Evolutionary conservation across 1,140 invertebrate genomes (phyloP).

Genomic region (Panagrolaimus sp.): DNA sequence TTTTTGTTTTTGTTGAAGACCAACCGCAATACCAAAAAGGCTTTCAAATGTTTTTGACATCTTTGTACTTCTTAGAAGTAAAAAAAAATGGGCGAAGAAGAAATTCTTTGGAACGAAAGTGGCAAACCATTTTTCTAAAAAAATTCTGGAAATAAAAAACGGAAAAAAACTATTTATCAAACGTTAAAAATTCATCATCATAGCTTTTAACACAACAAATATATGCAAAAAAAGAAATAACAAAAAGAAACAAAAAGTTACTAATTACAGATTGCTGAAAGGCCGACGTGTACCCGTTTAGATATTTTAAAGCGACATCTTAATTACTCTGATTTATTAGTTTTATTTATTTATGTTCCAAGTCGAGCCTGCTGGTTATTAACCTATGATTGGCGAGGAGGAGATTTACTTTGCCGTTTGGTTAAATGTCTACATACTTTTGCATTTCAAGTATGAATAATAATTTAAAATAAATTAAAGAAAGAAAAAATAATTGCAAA

Average conservation of each 20-base stretch:
- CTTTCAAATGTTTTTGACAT: too few species aligned
- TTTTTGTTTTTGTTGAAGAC: too few species aligned
- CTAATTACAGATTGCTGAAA: conserved; percentile 52
- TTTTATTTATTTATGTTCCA: conserved; percentile 57
- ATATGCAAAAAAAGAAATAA: neutral
- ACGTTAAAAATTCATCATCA: neutral
- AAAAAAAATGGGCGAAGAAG: too few species aligned
- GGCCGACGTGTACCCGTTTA: conserved; percentile 45
- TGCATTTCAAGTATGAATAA: conserved; percentile 49
- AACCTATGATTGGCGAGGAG: conserved; percentile 56
- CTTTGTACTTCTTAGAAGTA: too few species aligned
- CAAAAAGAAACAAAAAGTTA: neutral
- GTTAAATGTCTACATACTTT: conserved; percentile 57
- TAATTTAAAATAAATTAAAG: neutral
- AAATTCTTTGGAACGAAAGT: too few species aligned
- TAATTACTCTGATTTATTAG: conserved; percentile 56
- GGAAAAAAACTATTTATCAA: neutral
- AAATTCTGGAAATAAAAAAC: neutral
- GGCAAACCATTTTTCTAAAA: neutral
- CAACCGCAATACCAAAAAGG: too few species aligned
- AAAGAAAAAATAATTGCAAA: neutral
- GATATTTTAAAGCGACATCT: conserved; percentile 56
- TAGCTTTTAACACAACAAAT: conserved; percentile 1
- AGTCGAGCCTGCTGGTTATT: conserved; percentile 50
- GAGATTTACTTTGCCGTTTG: conserved; percentile 53